Base-by-base conservation (phyloP, 2,888 invertebrate genomes). In the Odontomyia ornata region DNA sequence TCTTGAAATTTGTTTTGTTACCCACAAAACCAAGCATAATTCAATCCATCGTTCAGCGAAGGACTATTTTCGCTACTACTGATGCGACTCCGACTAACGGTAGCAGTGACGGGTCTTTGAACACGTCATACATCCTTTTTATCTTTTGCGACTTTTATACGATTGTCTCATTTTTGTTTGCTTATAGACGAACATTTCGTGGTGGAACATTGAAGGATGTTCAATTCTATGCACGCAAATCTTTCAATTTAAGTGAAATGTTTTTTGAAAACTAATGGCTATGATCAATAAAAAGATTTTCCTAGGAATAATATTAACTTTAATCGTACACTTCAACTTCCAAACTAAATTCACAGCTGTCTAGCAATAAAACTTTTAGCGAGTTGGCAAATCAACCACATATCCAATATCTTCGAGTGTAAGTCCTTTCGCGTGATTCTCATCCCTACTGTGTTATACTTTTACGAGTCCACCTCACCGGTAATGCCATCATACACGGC, bases 111-210 rank as follows among this genome's bases (percentile, higher is more conserved):
- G 57, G 23, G 21, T 73, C 73, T 60, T 57, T 57, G 60, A 57
- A 73, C 73, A 73, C 73, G 46, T 75, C 75, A 75, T 75, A 75
- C 21, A 75, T 75, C 75, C 75, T 75, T 75, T 75, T 75, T 75
- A 75, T 75, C 75, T 64, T 43, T 52, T 64, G 75, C 52, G 47
- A 75, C 62, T 77, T 76, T 72, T 77, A 73, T 77, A 73, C 73
- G 76, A 79, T 79, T 79, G 77, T 77, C 77, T 76, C 72, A 71
- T 56, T 71, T 77, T 72, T 78, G 75, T 76, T 78, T 77, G 27
- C 77, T 52, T 11, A 21, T 9, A 18, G 43, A 65, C 21, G 65
- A 25, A 25, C n/a, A 60, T 1, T 25, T 21, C 25, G 23, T 23
- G 21, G 52, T 7, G 15, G 3, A 25, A 60, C 60, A 60, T 7